Conservation (phyloP, 1,140 invertebrate genomes). For the Drosophila nigrodunni region DNA sequence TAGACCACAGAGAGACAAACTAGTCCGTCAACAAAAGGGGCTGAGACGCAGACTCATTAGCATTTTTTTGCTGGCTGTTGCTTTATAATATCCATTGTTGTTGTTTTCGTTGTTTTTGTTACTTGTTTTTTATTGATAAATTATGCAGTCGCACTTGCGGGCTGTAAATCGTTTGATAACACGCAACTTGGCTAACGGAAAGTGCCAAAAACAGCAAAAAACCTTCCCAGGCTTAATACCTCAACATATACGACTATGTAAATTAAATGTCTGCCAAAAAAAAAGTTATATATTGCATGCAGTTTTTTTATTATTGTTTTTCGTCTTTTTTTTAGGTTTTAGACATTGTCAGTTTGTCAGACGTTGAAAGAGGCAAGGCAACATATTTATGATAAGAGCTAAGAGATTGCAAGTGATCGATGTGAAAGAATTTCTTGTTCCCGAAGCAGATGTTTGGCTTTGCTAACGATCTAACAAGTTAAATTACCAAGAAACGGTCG, state of each 20-base stretch:
- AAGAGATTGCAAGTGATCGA: slow-evolving; percentile 4
- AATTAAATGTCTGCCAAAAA: slow-evolving; percentile 57
- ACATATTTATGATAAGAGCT: slow-evolving; percentile 13
- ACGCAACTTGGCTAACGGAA: slow-evolving; percentile 75
- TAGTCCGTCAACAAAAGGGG: slow-evolving; percentile 3
- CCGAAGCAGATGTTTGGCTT: background rate
- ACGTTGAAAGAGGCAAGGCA: background rate
- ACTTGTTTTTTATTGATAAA: slow-evolving; percentile 75
- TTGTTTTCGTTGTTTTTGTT: slow-evolving; percentile 49
- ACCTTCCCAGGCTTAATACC: slow-evolving; percentile 6
- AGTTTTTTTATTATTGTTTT: slow-evolving; percentile 22
- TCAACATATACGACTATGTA: slow-evolving; percentile 47
- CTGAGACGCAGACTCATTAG: slow-evolving; percentile 63
- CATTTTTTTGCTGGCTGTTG: slow-evolving; percentile 74
- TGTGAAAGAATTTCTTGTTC: background rate
- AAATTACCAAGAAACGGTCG: too few species aligned
- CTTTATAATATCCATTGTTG: slow-evolving; percentile 55
- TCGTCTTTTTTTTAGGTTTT: slow-evolving; percentile 9
- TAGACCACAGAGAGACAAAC: slow-evolving; percentile 58
- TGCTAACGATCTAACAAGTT: background rate
- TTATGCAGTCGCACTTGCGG: slow-evolving; percentile 81
- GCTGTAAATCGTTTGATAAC: slow-evolving; percentile 81
- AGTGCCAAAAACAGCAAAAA: slow-evolving; percentile 64
- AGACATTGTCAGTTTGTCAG: slow-evolving; percentile 22
- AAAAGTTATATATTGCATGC: slow-evolving; percentile 33